Conservation (phyloP, 1,140 invertebrate species). For the Littorina saxatilis region DNA sequence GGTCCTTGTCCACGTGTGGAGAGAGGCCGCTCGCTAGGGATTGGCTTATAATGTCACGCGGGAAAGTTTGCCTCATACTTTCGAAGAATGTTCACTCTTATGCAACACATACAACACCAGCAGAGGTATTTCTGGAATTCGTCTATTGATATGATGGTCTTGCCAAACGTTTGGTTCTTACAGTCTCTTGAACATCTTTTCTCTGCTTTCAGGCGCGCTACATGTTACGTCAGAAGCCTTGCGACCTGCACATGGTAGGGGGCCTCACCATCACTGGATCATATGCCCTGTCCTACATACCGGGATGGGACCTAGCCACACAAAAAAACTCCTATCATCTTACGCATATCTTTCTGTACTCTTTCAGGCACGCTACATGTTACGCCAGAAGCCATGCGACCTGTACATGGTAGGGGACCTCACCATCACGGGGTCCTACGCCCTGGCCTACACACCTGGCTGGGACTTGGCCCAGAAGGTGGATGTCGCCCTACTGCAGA, state of each 20-base stretch:
- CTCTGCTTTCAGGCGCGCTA: slow-evolving; percentile 25
- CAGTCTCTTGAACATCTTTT: no score
- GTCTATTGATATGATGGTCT: no score
- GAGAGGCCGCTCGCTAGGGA: no score
- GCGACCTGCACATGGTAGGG: slow-evolving; percentile 52
- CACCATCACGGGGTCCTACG: slow-evolving; percentile 47
- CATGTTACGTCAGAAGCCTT: slow-evolving; percentile 46
- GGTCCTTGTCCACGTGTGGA: no score
- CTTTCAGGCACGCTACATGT: slow-evolving; percentile 79
- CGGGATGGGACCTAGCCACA: slow-evolving; percentile 14
- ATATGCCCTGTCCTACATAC: slow-evolving; percentile 50
- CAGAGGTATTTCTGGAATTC: no score
- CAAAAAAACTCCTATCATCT: no score
- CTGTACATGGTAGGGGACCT: slow-evolving; percentile 56
- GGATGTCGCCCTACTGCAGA: slow-evolving; percentile 44
- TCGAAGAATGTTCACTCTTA: no score
- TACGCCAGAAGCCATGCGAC: slow-evolving; percentile 51
- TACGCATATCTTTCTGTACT: no score
- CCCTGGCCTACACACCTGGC: slow-evolving; percentile 42
- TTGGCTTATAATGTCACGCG: no score
- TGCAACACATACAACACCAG: no score
- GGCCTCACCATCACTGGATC: slow-evolving; percentile 43
- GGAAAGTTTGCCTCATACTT: no score
- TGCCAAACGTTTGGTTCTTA: no score
- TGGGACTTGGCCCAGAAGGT: slow-evolving; percentile 35